Base-by-base conservation (phyloP, 2,888 invertebrate genomes). In the Panzeria rudis region DNA sequence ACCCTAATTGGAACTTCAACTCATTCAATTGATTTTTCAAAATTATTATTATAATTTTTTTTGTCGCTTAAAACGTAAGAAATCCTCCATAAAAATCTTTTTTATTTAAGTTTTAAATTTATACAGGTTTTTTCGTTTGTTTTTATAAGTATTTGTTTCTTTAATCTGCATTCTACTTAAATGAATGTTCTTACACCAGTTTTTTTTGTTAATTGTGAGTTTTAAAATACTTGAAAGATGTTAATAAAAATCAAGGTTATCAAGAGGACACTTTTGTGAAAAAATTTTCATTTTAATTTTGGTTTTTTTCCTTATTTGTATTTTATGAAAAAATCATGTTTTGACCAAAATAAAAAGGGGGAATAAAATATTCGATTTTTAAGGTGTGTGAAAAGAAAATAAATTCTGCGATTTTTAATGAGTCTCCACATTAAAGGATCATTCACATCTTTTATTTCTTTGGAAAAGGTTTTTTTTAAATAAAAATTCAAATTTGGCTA, bases 221-320 rank as follows among this genome's bases (percentile, higher is more conserved):
- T 62, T 66, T 32, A 54, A 76, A 66, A 52, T 50, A 35, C 59
- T 50, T 61, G 47, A 61, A 50, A 73, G 61, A 8, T 35, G 47
- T 56, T 56, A 80, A 80, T 80, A 72, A 80, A 72, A 80, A 80
- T 72, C 79, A 80, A 80, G 79, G 79, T 72, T 47, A 80, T 23
- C 56, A 72, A 66, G 64, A 56, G 72, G 79, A 80, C 72, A 80
- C 23, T 56, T 79, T 72, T 62, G 35, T 61, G 32, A 52, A 29
- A 52, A 61, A 3, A 47, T 47, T 23, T 47, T 38, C 68, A 9
- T 7, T 35, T 29, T 9, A 23, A 52, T 41, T 66, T 50, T 32
- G 13, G 6, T 17, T 23, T 44, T 64, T 59, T 66, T 35, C 7
- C 59, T 79, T 62, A 29, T 61, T 66, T 32, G 20, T 62, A 17